phyloP scores from a whole-genome alignment of 2,113 vertebrate genomes.

The Tursiops truncatus region DNA sequence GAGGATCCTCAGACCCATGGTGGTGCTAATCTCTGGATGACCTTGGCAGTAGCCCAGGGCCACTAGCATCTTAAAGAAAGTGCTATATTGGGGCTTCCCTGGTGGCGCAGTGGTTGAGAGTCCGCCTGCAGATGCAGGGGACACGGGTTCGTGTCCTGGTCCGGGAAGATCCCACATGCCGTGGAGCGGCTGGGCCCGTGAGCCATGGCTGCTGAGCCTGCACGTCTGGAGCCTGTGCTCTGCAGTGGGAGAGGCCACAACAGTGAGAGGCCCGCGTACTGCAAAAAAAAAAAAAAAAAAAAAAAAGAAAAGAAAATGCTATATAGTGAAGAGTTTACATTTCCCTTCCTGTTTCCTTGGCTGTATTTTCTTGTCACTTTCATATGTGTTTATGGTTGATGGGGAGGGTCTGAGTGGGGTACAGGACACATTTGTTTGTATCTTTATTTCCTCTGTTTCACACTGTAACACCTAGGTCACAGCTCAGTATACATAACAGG shows the following conservation, averaged over 20 bases:
- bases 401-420: background rate
- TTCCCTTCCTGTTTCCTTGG: background rate
- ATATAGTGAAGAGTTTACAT: background rate
- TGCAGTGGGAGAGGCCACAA: too few relatives aligned
- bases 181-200: too few relatives aligned
- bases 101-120: too few relatives aligned
- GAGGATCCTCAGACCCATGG: background rate
- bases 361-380: background rate
- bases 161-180: too few relatives aligned
- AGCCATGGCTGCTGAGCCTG: too few relatives aligned
- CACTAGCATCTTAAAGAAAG: background rate
- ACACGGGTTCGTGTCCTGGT: too few relatives aligned
- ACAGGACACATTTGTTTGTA: background rate
- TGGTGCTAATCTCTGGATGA: background rate
- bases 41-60: background rate
- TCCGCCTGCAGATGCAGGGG: too few relatives aligned
- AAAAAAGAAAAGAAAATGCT: background rate
- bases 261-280: too few relatives aligned
- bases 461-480: background rate
- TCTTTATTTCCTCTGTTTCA: conserved; percentile 25
- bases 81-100: too few relatives aligned
- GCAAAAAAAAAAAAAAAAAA: too few relatives aligned
- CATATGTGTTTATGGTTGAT: background rate
- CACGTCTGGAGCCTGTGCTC: too few relatives aligned
- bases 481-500: background rate